Conservation (phyloP, 92 coral and sea anemone genomes). For the Bergia puertoricense region DNA sequence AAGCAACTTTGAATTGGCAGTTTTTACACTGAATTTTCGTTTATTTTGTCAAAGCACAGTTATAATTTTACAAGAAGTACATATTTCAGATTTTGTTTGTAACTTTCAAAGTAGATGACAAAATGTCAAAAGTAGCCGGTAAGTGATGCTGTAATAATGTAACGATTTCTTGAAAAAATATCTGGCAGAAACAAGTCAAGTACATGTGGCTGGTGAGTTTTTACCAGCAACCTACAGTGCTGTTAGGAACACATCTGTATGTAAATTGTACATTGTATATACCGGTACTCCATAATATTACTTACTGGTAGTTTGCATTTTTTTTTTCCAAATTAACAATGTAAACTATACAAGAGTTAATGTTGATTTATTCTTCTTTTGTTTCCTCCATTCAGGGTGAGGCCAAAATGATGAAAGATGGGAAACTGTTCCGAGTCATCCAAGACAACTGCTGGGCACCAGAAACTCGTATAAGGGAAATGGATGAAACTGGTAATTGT, state of each 20-base stretch:
- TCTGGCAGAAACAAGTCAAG: too few species aligned
- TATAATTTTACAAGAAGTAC: too few species aligned
- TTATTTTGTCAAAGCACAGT: too few species aligned
- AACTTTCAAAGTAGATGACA: too few species aligned
- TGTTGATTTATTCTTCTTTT: neutral
- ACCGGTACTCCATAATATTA: too few species aligned
- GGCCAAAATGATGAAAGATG: slow-evolving; percentile 97
- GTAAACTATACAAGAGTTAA: neutral
- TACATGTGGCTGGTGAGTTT: neutral
- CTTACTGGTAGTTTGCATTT: neutral
- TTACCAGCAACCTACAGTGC: neutral
- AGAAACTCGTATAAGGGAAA: slow-evolving; percentile 85
- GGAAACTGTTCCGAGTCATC: slow-evolving; percentile 81
- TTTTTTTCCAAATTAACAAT: neutral
- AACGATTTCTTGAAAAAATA: too few species aligned
- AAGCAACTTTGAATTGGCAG: slow-evolving; percentile 1
- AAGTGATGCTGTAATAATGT: too few species aligned
- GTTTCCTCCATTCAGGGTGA: slow-evolving; percentile 65
- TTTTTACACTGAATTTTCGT: too few species aligned
- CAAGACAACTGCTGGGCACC: slow-evolving; percentile 99
- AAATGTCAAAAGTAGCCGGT: too few species aligned
- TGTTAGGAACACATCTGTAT: too few species aligned
- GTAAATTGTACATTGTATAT: too few species aligned
- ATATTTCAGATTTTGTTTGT: too few species aligned
- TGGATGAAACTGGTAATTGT: slow-evolving; percentile 87